phyloP scores from a whole-genome alignment of 2,888 invertebrate genomes.

The Halictus ligatus region DNA sequence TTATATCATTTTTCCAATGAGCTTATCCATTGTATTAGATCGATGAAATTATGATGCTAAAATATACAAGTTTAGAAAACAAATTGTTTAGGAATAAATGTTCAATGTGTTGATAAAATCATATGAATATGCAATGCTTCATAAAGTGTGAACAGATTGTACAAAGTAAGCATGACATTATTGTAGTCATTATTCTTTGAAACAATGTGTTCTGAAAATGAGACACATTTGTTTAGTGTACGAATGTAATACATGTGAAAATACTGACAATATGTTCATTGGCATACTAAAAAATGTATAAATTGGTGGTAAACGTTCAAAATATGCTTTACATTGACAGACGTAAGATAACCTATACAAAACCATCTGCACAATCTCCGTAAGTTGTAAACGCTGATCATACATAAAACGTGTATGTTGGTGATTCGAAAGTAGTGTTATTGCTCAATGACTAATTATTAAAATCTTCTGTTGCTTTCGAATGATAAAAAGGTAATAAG shows the following conservation, averaged over 20 bases:
- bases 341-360: conserved; percentile 58
- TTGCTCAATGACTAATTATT: conserved; percentile 1
- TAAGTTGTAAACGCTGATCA: conserved; percentile 5
- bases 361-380: conserved; percentile 23
- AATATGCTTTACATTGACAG: conserved; percentile 63
- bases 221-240: neutral
- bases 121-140: neutral
- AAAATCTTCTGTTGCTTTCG: conserved; percentile 35
- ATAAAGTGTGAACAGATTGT: conserved; percentile 21
- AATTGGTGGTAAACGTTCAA: conserved; percentile 35
- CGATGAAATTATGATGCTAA: neutral
- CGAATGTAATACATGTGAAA: neutral
- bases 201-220: neutral
- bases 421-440: neutral
- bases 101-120: neutral
- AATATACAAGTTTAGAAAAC: neutral
- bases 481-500: conserved; percentile 56
- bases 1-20: neutral
- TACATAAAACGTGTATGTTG: neutral
- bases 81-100: no score
- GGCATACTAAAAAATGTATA: neutral
- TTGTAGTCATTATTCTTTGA: conserved; percentile 1
- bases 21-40: neutral
- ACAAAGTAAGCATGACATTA: neutral
- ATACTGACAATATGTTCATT: neutral